These are phyloP conservation scores for Anguilla japonica DNA, from an alignment of 2,113 vertebrate species.

Conservation along the genomic window DNA sequence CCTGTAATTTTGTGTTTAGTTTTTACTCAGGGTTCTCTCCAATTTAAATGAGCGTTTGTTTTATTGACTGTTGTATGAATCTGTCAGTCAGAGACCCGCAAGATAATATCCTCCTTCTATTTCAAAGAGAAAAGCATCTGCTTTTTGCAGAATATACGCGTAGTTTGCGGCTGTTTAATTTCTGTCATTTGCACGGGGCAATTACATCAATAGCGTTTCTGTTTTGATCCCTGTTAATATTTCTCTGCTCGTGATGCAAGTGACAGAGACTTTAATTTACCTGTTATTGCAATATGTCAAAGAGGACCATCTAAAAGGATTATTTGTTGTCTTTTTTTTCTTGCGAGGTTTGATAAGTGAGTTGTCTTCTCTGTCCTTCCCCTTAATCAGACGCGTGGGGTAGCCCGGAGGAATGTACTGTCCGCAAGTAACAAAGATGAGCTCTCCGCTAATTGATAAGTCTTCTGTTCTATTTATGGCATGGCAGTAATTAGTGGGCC, in stretches of 20 bases:
- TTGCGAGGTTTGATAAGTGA: conserved; percentile 59
- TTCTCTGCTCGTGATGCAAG: conserved; percentile 49
- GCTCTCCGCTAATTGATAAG: conserved; percentile 74
- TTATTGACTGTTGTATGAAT: conserved; percentile 50
- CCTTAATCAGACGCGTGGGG: conserved; percentile 57
- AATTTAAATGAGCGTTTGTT: conserved; percentile 62
- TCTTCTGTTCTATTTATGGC: conserved; percentile 78
- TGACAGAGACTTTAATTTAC: conserved; percentile 61
- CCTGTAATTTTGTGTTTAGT: conserved; percentile 71
- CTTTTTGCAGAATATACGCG: not conserved
- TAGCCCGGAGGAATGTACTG: conserved; percentile 62
- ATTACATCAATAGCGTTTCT: conserved; percentile 41
- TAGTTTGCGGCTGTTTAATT: not conserved
- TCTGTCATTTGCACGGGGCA: not conserved
- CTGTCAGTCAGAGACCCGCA: conserved; percentile 53
- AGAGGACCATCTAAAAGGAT: conserved; percentile 54
- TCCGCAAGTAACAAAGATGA: conserved; percentile 71
- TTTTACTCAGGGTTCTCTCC: conserved; percentile 61
- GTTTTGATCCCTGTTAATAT: conserved; percentile 58
- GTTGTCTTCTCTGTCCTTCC: conserved; percentile 58
- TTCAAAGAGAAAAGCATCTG: conserved; percentile 4
- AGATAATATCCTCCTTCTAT: not conserved
- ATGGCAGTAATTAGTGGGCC: conserved; percentile 74
- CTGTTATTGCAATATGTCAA: conserved; percentile 55
- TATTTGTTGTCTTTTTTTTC: conserved; percentile 19